These are phyloP conservation scores for Odontamblyopus lacepedii DNA, from an alignment of 2,797 vertebrate genomes.

Conservation along the genomic window DNA sequence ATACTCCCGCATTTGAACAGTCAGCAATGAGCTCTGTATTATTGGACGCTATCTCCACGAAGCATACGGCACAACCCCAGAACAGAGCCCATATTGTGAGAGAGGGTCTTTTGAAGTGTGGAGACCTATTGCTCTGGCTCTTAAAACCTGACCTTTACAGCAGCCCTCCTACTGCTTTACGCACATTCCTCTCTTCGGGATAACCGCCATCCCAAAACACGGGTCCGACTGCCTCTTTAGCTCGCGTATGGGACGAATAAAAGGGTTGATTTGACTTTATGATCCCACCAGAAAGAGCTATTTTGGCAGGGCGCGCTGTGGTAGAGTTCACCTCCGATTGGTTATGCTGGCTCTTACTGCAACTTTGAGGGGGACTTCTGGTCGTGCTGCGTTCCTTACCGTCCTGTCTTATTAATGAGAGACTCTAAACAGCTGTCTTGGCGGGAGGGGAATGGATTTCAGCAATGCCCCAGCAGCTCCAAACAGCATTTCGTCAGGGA, in stretches of 20 bases:
- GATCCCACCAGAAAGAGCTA: constrained; percentile 24
- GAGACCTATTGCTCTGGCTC: constrained; percentile 27
- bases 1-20: constrained; percentile 26
- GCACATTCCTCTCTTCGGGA: constrained; percentile 35
- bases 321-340: constrained; percentile 34
- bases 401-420: constrained; percentile 62
- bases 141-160: constrained; percentile 58
- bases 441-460: constrained; percentile 61
- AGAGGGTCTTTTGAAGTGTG: constrained; percentile 48
- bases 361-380: constrained; percentile 19
- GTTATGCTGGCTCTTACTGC: constrained; percentile 24
- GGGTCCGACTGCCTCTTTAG: constrained; percentile 9
- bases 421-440: constrained; percentile 58
- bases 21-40: constrained; percentile 27
- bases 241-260: constrained; percentile 39
- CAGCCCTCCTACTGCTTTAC: constrained; percentile 46
- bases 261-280: constrained; percentile 53
- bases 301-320: constrained; percentile 35
- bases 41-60: constrained; percentile 49
- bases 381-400: constrained; percentile 46
- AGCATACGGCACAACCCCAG: constrained; percentile 42
- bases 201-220: constrained; percentile 49
- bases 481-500: constrained; percentile 41
- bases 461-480: constrained; percentile 51
- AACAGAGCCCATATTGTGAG: constrained; percentile 29